Base-by-base conservation (phyloP, 2,797 vertebrate species). In the Pygocentrus nattereri region DNA sequence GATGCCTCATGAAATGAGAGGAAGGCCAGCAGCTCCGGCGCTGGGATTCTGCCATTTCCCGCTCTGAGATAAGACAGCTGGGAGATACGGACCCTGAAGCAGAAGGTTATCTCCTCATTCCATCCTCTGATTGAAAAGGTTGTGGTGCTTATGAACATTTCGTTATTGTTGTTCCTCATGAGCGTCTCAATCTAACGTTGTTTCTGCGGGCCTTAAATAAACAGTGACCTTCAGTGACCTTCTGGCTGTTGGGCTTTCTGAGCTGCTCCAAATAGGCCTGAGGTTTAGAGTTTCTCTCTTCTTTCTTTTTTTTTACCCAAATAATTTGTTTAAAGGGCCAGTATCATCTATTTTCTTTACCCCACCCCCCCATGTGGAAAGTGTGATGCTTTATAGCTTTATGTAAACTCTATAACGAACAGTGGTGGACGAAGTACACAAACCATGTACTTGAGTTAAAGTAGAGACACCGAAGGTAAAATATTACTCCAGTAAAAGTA, bases 201-300 rank as follows among this genome's bases (percentile, higher is more conserved):
- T 82, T 64, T 69, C 69, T 52, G 62, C 59, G 59, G 56, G 65
- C 73, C 81, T 78, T 50, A 94, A 92, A 92, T 92, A 91, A 93
- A 89, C 89, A 90, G 87, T 92, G 91, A 93, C 89, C 86, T 95
- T 95, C 93, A 77, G 52, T 62, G 69, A 73, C n/a, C n/a, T n/a
- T n/a, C n/a, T n/a, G 75, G 64, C 38, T 41, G 47, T 27, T 12
- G 18, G 27, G 3, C 5, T 67, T 21, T 59, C 27, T 21, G 41
- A 74, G 52, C 30, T 68, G 52, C 58, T 76, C n/a, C 54, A 54
- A 71, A 62, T n/a, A 61, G 30, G 5, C 61, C 61, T 64, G 25
- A 25, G 25, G 25, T 6, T 30, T 62, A 30, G n/a, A 64, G 11
- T 19, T 38, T 8, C 38, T 38, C 38, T 38, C 38, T 38, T 38